Evolutionary conservation across 2,113 vertebrate genomes (phyloP), one percentile per base, ranked within the genome.

Genomic region (Xiphophorus couchianus): DNA sequence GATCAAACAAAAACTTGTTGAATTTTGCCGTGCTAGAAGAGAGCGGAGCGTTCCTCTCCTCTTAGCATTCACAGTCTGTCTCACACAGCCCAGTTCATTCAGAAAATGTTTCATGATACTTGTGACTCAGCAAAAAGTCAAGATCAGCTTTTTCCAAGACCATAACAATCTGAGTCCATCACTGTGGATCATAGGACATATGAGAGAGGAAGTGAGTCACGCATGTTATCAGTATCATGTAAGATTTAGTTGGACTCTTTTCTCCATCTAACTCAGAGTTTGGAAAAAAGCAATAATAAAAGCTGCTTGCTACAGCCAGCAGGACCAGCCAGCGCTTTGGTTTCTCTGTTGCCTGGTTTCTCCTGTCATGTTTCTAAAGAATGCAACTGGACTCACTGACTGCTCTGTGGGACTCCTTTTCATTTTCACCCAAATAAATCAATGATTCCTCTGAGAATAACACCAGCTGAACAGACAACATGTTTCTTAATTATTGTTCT

Each of bases 281-380:
- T 66, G 39, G 54, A 44, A 51, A 17, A 19, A 5, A 3, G 37
- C 1, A n/a, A 25, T 76, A 30, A 63, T 72, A 60, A 0, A 67
- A 81, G 63, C n/a, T 30, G 64, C 37, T 74, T 54, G 17, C 44
- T 62, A 10, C 70, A 58, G 27, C 70, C 66, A 77, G 42, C 44
- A 44, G 76, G 48, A 1, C 27, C 12, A 73, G 62, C 51, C 54
- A 61, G n/a, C 39, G 35, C 72, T 66, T 68, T 37, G 17, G 44
- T 62, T 37, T 67, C 7, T 67, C 14, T 60, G 80, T 85, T 81
- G 75, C 80, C 62, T 54, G 30, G 81, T 60, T 37, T 19, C 17
- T 28, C 37, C 62, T 33, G 54, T 22, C 65, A 29, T 9, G 67
- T 68, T 28, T 67, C 35, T 0, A n/a, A 77, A 75, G 73, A 75